Conservation (phyloP, 2,113 vertebrate genomes). For the Protobothrops flavoviridis region DNA sequence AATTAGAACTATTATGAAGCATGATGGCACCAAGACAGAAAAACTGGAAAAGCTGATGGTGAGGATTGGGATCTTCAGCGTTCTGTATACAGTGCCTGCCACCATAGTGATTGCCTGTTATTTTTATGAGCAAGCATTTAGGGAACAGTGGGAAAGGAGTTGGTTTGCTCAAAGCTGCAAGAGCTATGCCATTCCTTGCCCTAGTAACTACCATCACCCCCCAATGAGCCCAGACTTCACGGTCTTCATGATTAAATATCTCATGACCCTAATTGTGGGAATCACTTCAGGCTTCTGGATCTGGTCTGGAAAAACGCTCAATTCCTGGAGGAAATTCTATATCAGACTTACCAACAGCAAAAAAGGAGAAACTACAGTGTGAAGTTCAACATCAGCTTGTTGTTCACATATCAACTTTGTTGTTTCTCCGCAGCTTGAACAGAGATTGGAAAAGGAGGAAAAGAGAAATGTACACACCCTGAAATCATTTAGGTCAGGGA, state of each 20-base stretch:
- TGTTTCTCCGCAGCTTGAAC: neutral
- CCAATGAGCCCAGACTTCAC: constrained; percentile 94
- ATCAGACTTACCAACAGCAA: constrained; percentile 91
- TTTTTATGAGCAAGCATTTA: constrained; percentile 97
- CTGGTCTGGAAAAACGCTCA: constrained; percentile 97
- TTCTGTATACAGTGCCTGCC: constrained; percentile 93
- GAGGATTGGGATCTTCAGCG: constrained; percentile 92
- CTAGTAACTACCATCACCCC: constrained; percentile 71
- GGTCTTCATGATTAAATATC: constrained; percentile 98
- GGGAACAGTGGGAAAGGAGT: constrained; percentile 94
- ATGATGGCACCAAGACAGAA: constrained; percentile 94
- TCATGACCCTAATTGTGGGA: constrained; percentile 96
- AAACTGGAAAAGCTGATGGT: constrained; percentile 98
- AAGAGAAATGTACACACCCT: neutral
- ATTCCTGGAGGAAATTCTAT: constrained; percentile 97
- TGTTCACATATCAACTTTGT: neutral
- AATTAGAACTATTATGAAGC: constrained; percentile 97
- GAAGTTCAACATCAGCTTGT: constrained; percentile 42
- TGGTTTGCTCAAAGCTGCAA: constrained; percentile 92
- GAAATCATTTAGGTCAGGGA: constrained; percentile 10
- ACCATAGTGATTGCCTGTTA: constrained; percentile 97
- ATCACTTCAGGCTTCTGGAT: constrained; percentile 99
- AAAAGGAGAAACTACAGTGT: constrained; percentile 94
- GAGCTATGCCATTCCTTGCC: constrained; percentile 89
- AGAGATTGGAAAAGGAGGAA: neutral